A percentile compares a stretch with the other conserved stretches of the same genome.
Evolutionary conservation across 2,113 vertebrate genomes (phyloP).

Genomic region (Zosterops pallidus): DNA sequence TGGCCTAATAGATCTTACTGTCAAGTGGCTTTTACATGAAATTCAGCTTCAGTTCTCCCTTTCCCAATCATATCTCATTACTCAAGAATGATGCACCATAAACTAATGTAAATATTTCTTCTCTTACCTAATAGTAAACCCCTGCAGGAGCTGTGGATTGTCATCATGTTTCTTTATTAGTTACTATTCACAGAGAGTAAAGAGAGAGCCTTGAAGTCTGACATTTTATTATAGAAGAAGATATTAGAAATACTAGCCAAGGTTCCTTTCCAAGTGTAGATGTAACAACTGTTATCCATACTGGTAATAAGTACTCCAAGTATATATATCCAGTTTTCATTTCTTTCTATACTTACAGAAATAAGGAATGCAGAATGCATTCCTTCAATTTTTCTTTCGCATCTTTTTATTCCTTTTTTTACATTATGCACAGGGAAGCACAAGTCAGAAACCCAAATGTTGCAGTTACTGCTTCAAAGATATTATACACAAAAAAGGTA

Average conservation of each 20-base stretch:
- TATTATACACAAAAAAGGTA: background rate
- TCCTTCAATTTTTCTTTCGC: background rate
- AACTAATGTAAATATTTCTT: background rate
- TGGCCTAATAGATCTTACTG: background rate
- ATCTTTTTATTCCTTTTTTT: background rate
- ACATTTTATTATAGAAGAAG: background rate
- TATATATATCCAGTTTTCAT: background rate
- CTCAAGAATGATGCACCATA: background rate
- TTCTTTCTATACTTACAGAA: background rate
- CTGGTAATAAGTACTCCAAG: background rate
- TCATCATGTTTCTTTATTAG: background rate
- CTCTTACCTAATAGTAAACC: background rate
- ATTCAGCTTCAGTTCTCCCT: background rate
- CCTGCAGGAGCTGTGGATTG: background rate
- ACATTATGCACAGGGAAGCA: background rate
- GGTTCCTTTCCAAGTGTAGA: background rate
- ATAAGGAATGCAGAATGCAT: background rate
- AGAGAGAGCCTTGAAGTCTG: background rate
- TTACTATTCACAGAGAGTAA: background rate
- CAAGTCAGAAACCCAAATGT: background rate
- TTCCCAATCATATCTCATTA: background rate
- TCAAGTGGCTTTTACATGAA: background rate
- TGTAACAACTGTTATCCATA: background rate
- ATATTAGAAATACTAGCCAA: background rate
- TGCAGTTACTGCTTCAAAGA: background rate